Conservation (phyloP, 2,888 invertebrate genomes). For the Plagiodera versicolora region DNA sequence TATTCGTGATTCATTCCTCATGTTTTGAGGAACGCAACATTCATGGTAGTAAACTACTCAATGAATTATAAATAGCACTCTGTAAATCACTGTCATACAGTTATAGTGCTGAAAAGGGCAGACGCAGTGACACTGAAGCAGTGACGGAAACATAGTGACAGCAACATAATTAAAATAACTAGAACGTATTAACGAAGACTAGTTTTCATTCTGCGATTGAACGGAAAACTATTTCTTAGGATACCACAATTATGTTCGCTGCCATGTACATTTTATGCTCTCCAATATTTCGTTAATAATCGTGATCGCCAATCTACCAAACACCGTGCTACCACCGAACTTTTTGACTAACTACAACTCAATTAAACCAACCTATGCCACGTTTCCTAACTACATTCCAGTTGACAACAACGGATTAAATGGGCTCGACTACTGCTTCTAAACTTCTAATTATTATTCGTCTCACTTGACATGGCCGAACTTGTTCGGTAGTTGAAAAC, state of each 20-base stretch:
- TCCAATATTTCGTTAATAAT: background rate
- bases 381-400: background rate
- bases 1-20: no score
- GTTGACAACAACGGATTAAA: background rate
- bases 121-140: no score
- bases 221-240: no score
- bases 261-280: background rate
- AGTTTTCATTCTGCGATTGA: no score
- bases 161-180: no score
- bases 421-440: constrained; percentile 10
- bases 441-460: constrained; percentile 15
- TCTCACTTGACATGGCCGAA: constrained; percentile 17
- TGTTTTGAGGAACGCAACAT: no score
- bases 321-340: background rate
- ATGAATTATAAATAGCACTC: no score
- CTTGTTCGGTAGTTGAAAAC: constrained; percentile 12
- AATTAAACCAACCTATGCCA: background rate
- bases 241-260: background rate
- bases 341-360: background rate
- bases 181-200: no score
- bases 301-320: background rate
- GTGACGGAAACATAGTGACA: no score
- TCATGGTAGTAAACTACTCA: no score
- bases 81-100: no score
- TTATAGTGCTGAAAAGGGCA: no score